Base-by-base conservation (phyloP, 2,888 invertebrate species). In the Xanthia togata region DNA sequence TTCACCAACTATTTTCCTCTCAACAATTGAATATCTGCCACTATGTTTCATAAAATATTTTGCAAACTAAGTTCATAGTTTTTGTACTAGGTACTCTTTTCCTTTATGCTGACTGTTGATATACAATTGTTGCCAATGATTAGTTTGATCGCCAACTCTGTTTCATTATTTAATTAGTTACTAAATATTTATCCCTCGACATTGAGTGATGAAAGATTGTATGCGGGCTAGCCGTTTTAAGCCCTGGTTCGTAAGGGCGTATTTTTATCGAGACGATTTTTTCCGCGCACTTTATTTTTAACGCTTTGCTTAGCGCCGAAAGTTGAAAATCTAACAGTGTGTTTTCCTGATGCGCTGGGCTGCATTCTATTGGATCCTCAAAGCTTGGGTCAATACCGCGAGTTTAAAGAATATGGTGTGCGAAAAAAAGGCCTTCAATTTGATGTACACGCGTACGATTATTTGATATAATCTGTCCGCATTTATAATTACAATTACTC, bases 41-140 rank as follows among this genome's bases (percentile, higher is more conserved):
- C 12, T 53, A 38, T 55, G 8, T 71, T 81, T n/a, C 8, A 55
- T 26, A 31, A 65, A 44, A 53, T 53, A 44, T 64, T 26, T 67
- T 44, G 8, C 9, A 23, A 44, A 59, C 8, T 6, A 23, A 6
- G 11, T 55, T 38, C 8, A 60, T 62, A 12, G 12, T 53, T 26
- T 53, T 78, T 38, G 12, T 70, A n/a, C 20, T 26, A 44, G 44
- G 44, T 4, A 26, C 12, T 47, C 17, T 53, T 38, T 31, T 55
- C 31, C 8, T 26, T 44, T 23, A 26, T 17, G 8, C 17, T 38
- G 17, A 70, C 71, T 57, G 3, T n/a, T 47, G 35, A 44, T 41
- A 50, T 5, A 31, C 23, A 50, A n/a, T 11, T 14, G 31, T n/a
- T 26, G 59, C 12, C 23, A 44, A 53, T 60, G 0, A 26, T 60